Evolutionary conservation across 2,797 vertebrate genomes (phyloP).

Genomic region (Sebastes ruberrimus): DNA sequence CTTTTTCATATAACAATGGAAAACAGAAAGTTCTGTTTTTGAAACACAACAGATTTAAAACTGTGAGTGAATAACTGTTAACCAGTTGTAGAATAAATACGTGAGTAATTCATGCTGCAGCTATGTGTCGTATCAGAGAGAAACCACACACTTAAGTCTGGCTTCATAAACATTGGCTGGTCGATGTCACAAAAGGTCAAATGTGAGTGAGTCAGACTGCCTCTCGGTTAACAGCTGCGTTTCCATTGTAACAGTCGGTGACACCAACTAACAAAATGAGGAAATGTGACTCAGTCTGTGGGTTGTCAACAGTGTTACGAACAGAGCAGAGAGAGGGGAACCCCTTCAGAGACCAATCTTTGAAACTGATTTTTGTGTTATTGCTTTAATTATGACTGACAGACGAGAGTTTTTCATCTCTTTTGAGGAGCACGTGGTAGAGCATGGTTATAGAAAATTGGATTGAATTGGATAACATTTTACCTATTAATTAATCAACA

Average conservation of each 20-base stretch:
- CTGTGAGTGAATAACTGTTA: background rate
- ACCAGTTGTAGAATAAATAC: background rate
- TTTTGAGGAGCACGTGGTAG: no score
- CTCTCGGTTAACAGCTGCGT: background rate
- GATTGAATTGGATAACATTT: no score
- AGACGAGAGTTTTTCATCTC: no score
- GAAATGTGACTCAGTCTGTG: background rate
- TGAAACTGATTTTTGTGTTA: no score
- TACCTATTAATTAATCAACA: background rate
- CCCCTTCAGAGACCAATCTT: no score
- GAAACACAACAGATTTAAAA: no score
- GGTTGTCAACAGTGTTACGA: background rate
- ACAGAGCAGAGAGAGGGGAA: background rate
- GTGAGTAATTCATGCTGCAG: background rate
- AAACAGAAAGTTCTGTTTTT: no score
- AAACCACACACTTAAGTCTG: no score
- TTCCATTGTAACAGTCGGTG: slow-evolving; percentile 25
- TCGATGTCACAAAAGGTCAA: background rate
- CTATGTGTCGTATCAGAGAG: background rate
- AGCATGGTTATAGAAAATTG: background rate
- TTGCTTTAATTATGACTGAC: no score
- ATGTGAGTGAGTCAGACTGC: background rate
- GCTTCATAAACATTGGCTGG: background rate
- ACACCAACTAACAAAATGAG: background rate
- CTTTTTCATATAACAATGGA: background rate